A percentile compares a stretch with the other conserved stretches of the same genome.
These are phyloP conservation scores for Ips nitidus DNA, from an alignment of 1,140 invertebrate genomes.

Conservation along the genomic window DNA sequence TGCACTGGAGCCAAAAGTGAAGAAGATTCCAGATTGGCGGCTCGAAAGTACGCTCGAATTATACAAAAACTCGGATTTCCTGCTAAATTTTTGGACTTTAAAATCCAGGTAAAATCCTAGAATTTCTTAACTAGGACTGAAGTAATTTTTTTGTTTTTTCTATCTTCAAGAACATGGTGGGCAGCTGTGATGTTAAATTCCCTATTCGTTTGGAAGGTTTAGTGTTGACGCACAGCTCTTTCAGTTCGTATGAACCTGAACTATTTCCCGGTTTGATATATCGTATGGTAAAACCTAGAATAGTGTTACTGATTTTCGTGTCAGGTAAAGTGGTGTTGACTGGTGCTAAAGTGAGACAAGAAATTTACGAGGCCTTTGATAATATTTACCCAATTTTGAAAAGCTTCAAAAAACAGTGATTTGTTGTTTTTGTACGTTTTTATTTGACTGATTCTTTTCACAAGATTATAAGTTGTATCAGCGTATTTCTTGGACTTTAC, in stretches of 20 bases:
- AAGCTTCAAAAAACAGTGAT: slow-evolving; percentile 85
- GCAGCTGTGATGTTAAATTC: slow-evolving; percentile 99
- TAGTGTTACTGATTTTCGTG: slow-evolving; percentile 98
- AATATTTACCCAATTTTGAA: slow-evolving; percentile 99
- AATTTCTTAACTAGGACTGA: background rate
- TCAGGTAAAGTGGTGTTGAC: slow-evolving; percentile 98
- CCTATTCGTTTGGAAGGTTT: slow-evolving; percentile 97
- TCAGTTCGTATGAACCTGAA: slow-evolving; percentile 93
- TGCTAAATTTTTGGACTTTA: slow-evolving; percentile 99
- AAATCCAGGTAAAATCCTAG: slow-evolving; percentile 69
- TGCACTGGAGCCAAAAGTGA: slow-evolving; percentile 99
- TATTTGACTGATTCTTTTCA: too few species aligned
- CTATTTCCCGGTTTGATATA: slow-evolving; percentile 99
- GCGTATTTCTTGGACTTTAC: too few species aligned
- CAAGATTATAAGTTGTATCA: too few species aligned
- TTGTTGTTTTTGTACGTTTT: background rate
- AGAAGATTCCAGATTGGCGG: slow-evolving; percentile 94
- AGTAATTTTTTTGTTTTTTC: background rate
- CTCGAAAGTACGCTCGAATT: slow-evolving; percentile 98
- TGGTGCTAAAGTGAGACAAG: slow-evolving; percentile 95
- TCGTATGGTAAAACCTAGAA: slow-evolving; percentile 98
- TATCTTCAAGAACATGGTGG: slow-evolving; percentile 91
- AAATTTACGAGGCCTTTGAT: slow-evolving; percentile 99
- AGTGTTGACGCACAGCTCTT: slow-evolving; percentile 95
- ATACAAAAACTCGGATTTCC: slow-evolving; percentile 95